Evolutionary conservation across 1,140 invertebrate genomes (phyloP), one percentile per base, ranked within the genome.

Genomic region (Euwallacea similis): DNA sequence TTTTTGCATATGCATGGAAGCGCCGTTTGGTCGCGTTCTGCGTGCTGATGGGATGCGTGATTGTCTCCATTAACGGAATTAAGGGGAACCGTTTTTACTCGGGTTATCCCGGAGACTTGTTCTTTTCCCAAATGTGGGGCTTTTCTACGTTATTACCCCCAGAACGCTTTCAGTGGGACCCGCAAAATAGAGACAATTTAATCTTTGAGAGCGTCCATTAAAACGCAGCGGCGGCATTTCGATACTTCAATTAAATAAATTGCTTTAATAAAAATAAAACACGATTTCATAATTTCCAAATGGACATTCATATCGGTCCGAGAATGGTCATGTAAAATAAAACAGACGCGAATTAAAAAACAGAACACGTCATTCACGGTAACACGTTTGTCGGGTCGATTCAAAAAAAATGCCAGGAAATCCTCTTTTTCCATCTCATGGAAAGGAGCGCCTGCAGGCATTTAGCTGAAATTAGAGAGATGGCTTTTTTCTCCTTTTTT

Each of bases 1-100:
- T 61, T 61, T 61, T 61, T 61, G 59, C 59, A 61, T 61, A 61
- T 61, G 33, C 59, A 61, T 61, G 21, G 59, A 61, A 61, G 16
- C 59, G 59, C 8, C 42, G 21, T 16, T 43, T 43, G 59, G 59
- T 42, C 42, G 42, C 42, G 42, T 61, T 61, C 59, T 43, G 11
- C 21, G 21, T 61, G 10, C 33, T 42, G 59, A 61, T 61, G 59
- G 59, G 59, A 61, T 61, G 59, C 59, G 59, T 61, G 59, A 61
- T 61, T 43, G 42, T 61, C 42, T 61, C 59, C 59, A 61, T 61
- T 61, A 61, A 61, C 59, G 42, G 59, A 61, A 61, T 61, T 61
- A 61, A 43, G 59, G 59, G 42, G 11, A 43, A 33, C 21, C 21
- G 21, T 33, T 33, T 33, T 33, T 33, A 33, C 21, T 33, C 21